Evolutionary conservation across 1,140 invertebrate genomes (phyloP), one percentile per base, ranked within the genome.

Genomic region (Trachelipus rathkii): DNA sequence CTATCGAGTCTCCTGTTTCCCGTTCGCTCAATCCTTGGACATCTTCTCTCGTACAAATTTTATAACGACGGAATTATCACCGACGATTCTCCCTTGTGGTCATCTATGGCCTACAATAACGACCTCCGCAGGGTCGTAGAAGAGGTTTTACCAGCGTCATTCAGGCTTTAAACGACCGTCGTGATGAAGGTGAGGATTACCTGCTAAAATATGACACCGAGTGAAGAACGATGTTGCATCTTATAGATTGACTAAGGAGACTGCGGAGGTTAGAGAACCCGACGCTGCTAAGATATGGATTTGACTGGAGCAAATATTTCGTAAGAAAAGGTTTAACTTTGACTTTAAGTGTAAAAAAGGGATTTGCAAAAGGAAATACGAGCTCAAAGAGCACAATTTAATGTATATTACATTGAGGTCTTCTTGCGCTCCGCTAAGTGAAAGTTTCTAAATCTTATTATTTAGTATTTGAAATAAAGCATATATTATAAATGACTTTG

Each of bases 101-200:
- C 50, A 60, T 60, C 50, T 13, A 15, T 19, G 19, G 50, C 50
- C 50, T 60, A 60, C 50, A 15, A 19, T 60, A 60, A 60, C 50
- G 50, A 60, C 11, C 50, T 60, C 50, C 50, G 50, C 50, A 60
- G 50, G 19, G 50, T 60, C 50, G 50, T 60, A 60, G 50, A 60
- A 19, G 19, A 60, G 50, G 50, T 19, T 60, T 60, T 60, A 19
- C 11, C 11, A 60, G 50, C 19, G 50, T 60, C 50, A 60, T 60
- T 15, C 50, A 19, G 8, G 50, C 50, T 19, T 13, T 15, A 19
- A 60, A 60, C 50, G 50, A 19, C 50, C 50, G 2, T 19, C 19
- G 50, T 60, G 50, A 60, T 60, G 50, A 60, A 60, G 50, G 50
- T 60, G 50, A 60, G 50, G 50, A 60, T 60, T 60, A 60, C 50